phyloP scores from a whole-genome alignment of 2,113 vertebrate genomes.

The Brienomyrus brachyistius region DNA sequence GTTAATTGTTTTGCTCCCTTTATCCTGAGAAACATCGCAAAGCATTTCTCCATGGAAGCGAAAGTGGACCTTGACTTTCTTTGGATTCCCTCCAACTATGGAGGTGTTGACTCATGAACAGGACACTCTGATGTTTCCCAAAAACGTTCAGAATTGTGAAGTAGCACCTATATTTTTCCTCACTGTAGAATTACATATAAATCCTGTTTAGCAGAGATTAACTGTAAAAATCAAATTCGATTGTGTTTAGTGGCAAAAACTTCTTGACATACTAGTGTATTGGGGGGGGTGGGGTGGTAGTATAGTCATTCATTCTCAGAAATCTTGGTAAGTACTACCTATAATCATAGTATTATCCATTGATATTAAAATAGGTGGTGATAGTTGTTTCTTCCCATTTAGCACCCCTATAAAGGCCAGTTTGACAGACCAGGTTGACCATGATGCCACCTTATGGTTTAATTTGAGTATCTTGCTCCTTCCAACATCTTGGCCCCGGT shows the following conservation, averaged over 20 bases:
- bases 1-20: slow-evolving; percentile 61
- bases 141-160: not conserved
- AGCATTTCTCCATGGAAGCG: slow-evolving; percentile 29
- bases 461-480: not conserved
- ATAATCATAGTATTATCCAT: not conserved
- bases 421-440: not conserved
- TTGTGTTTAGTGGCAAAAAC: not conserved
- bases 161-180: not conserved
- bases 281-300: no score
- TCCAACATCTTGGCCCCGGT: not conserved
- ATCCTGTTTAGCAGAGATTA: not conserved
- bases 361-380: not conserved
- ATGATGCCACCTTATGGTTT: not conserved
- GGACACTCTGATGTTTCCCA: not conserved
- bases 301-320: not conserved
- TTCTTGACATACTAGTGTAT: not conserved
- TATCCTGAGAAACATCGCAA: slow-evolving; percentile 53
- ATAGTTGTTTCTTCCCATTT: not conserved
- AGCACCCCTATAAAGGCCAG: not conserved
- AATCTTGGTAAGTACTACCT: not conserved
- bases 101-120: not conserved
- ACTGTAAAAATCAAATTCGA: not conserved
- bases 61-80: not conserved
- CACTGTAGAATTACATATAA: not conserved
- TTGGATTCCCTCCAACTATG: not conserved